A percentile compares a stretch with the other conserved stretches of the same genome.
phyloP scores from a whole-genome alignment of 1,140 invertebrate genomes.

The Physella acuta region DNA sequence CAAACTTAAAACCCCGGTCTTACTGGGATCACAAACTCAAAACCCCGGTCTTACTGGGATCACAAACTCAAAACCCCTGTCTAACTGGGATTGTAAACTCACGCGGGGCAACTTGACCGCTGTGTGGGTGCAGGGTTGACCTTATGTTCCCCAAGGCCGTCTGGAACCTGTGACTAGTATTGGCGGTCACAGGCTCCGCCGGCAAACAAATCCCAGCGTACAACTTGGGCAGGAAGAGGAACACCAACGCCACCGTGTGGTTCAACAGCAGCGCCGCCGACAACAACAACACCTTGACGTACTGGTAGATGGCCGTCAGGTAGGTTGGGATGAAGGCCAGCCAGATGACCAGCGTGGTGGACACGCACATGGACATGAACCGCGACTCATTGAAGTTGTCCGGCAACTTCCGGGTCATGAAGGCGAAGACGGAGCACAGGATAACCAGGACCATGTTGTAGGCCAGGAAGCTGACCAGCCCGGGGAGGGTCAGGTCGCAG shows the following conservation, averaged over 20 bases:
- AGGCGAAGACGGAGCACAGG: conserved; percentile 84
- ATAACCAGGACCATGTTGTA: conserved; percentile 85
- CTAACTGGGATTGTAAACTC: background rate
- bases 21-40: too few species aligned
- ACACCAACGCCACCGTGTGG: conserved; percentile 26
- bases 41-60: too few species aligned
- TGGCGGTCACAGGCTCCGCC: background rate
- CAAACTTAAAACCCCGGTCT: too few species aligned
- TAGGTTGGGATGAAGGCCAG: conserved; percentile 28
- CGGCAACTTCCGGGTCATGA: conserved; percentile 62
- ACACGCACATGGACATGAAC: conserved; percentile 37
- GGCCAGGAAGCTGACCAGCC: conserved; percentile 62
- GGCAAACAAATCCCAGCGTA: conserved; percentile 63
- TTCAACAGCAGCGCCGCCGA: conserved; percentile 38
- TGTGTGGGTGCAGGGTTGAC: background rate
- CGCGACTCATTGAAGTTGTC: conserved; percentile 27
- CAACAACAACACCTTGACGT: conserved; percentile 32
- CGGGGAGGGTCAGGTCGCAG: conserved; percentile 18
- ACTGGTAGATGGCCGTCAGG: conserved; percentile 25
- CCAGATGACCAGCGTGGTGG: conserved; percentile 30
- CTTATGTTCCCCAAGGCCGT: background rate
- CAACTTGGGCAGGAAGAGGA: conserved; percentile 42
- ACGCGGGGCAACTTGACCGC: conserved; percentile 1
- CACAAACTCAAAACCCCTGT: background rate
- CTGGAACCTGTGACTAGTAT: background rate